phyloP scores from a whole-genome alignment of 2,113 vertebrate species.

The Anseranas semipalmata region DNA sequence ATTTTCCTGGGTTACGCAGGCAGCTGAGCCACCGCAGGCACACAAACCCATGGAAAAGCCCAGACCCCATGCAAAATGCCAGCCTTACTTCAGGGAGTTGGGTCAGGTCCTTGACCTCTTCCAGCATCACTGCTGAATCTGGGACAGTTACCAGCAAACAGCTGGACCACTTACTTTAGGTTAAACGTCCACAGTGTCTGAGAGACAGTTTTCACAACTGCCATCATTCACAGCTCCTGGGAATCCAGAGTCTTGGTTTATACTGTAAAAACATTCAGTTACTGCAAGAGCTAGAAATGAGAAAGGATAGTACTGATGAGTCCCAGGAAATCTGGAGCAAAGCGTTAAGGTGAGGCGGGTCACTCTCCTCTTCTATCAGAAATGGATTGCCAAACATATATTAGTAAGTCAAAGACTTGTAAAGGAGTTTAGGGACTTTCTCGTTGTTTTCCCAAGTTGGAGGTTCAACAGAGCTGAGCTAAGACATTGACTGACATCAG shows the following conservation, averaged over 20 bases:
- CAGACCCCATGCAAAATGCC: not conserved
- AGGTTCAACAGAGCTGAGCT: rapidly evolving
- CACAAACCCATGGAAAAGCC: not conserved
- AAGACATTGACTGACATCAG: not conserved
- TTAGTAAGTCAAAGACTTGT: not conserved
- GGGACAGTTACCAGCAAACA: not conserved
- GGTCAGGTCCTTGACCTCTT: not conserved
- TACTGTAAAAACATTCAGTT: not conserved
- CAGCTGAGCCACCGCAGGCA: not conserved
- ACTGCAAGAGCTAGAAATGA: not conserved
- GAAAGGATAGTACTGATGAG: not conserved
- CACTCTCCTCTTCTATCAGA: not conserved
- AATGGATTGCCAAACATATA: not conserved
- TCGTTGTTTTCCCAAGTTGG: not conserved
- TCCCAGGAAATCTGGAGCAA: not conserved
- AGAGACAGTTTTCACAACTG: not conserved
- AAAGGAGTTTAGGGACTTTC: not conserved
- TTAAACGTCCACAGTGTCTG: not conserved
- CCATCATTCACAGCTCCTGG: not conserved
- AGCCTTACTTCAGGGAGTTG: not conserved
- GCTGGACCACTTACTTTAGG: not conserved
- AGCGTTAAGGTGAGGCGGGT: not conserved
- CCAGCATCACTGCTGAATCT: not conserved
- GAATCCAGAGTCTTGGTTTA: not conserved
- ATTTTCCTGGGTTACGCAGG: not conserved